These are phyloP conservation scores for Caradrina kadenii DNA, from an alignment of 2,888 invertebrate genomes.

Conservation along the genomic window DNA sequence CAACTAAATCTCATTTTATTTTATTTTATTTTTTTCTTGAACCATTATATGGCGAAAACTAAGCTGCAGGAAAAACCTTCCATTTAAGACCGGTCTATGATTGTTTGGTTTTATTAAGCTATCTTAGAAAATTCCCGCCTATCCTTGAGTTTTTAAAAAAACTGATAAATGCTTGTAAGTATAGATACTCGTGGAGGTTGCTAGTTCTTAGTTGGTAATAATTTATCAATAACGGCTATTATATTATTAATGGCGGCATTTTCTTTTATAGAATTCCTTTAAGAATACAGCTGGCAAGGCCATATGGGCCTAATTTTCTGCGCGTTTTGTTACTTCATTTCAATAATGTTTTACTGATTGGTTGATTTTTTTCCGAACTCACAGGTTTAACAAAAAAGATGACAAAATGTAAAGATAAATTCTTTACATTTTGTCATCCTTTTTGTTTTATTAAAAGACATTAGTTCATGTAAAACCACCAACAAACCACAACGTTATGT, in stretches of 20 bases:
- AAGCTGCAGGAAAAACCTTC: too few species aligned
- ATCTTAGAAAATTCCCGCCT: not conserved
- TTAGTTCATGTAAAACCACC: slow-evolving; percentile 15
- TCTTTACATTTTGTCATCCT: too few species aligned
- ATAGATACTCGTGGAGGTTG: slow-evolving; percentile 3
- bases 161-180: not conserved
- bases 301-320: slow-evolving; percentile 3
- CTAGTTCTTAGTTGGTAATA: slow-evolving; percentile 12
- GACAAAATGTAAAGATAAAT: too few species aligned
- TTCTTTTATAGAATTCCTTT: too few species aligned
- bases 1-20: not conserved
- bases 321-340: not conserved
- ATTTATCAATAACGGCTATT: slow-evolving; percentile 6
- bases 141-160: not conserved
- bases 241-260: too few species aligned
- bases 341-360: not conserved
- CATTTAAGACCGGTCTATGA: too few species aligned
- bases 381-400: slow-evolving; percentile 12
- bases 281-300: not conserved
- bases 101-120: too few species aligned
- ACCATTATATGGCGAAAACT: too few species aligned
- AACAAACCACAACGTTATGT: slow-evolving; percentile 22
- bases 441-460: too few species aligned
- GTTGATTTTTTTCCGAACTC: not conserved
- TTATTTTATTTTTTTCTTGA: not conserved